Conservation (phyloP, 2,113 vertebrate species). For the Chaetops frenatus region DNA sequence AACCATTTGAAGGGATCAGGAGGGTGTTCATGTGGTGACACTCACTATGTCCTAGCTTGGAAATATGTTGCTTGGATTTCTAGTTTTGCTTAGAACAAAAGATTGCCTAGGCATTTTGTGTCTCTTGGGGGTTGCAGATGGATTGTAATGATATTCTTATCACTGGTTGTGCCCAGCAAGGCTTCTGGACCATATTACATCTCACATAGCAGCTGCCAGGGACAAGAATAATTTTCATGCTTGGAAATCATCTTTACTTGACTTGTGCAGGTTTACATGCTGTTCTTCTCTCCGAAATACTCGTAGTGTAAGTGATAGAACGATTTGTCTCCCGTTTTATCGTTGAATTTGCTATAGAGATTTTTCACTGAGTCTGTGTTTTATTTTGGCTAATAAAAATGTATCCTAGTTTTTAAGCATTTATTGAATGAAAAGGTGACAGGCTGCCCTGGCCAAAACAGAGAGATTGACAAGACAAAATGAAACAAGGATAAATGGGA, state of each 20-base stretch:
- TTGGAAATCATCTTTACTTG: constrained; percentile 37
- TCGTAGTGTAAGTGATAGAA: background rate
- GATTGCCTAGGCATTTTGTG: background rate
- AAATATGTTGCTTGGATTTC: background rate
- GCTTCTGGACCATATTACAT: constrained; percentile 19
- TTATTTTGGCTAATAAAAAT: background rate
- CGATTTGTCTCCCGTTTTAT: background rate
- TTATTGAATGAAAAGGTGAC: background rate
- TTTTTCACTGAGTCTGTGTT: background rate
- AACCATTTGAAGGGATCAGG: accelerated
- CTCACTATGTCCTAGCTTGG: background rate
- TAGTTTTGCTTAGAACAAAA: background rate
- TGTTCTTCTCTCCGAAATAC: background rate
- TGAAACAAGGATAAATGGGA: background rate
- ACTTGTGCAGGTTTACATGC: background rate
- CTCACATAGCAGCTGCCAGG: constrained; percentile 8
- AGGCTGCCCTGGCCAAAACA: background rate
- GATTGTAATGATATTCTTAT: background rate
- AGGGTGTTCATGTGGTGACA: background rate
- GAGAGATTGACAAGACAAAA: background rate
- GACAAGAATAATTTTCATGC: constrained; percentile 36
- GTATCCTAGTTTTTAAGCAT: background rate
- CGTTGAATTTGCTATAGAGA: background rate
- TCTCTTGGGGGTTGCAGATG: constrained; percentile 3
- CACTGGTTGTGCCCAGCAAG: background rate